Evolutionary conservation across 2,797 vertebrate genomes (phyloP), one percentile per base, ranked within the genome.

Genomic region (Hypotaenidia okinawae): DNA sequence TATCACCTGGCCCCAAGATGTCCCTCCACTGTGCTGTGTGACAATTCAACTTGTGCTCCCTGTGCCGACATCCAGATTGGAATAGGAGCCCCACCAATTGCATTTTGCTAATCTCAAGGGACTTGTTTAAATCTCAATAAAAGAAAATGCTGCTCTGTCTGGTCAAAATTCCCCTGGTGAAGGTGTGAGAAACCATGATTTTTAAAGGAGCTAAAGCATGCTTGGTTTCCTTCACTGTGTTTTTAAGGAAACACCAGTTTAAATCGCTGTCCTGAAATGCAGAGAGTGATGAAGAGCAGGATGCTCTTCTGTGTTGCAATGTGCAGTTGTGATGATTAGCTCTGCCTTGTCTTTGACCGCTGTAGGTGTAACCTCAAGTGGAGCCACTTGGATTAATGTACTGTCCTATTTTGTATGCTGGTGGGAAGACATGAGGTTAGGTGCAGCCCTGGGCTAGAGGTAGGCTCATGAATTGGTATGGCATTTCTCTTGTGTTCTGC

Each of bases 231-330:
- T 39, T 69, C n/a, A 9, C 4, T 5, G 27, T 49, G 24, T 37
- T 78, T 63, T 84, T 87, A 49, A 28, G n/a, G 47, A 82, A 41
- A 11, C 4, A 1, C 16, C 3, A 13, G 7, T 54, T 45, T 35
- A 35, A 8, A 35, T 67, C 79, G 30, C 27, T 19, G 51, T 70
- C 30, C 45, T 43, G 33, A 57, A 64, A 23, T 37, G n/a, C 24
- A 3, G 25, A 11, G 27, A 11, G 2, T 51, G 30, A 32, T 30
- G 49, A 21, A 33, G 27, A 59, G 22, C 1, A 1, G 7, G n/a
- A 10, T 43, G 45, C 64, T 47, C 76, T 33, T 10, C 24, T 21
- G 6, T 23, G 18, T 69, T 1, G 0, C 17, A 0, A 0, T 18
- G 28, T 58, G 41, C 8, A 3, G 2, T 32, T 7, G 0, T 22